A percentile compares a stretch with the other conserved stretches of the same genome.
Evolutionary conservation across 1,140 invertebrate species (phyloP).

Genomic region (Rhyzopertha dominica): DNA sequence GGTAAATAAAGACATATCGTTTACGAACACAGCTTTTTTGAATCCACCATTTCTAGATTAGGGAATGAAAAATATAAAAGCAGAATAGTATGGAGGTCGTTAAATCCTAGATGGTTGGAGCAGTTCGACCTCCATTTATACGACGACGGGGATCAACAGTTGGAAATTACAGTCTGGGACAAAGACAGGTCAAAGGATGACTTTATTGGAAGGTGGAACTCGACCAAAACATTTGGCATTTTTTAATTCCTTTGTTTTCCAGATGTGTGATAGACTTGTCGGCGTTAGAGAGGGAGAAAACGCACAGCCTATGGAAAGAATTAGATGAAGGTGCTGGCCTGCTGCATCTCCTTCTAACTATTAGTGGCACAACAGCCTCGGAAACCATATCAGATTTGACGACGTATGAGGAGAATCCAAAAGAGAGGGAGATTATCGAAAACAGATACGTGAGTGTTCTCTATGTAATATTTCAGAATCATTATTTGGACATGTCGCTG

Average conservation of each 20-base stretch:
- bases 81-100: constrained; percentile 80
- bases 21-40: too few species aligned
- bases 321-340: constrained; percentile 86
- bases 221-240: not conserved
- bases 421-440: constrained; percentile 59
- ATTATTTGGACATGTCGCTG: too few species aligned
- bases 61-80: constrained; percentile 98
- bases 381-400: constrained; percentile 89
- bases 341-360: constrained; percentile 86
- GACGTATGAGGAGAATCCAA: constrained; percentile 73
- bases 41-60: constrained; percentile 56
- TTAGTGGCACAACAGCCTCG: constrained; percentile 87
- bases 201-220: constrained; percentile 71
- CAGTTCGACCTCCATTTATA: constrained; percentile 97
- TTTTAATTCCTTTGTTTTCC: constrained; percentile 26
- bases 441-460: constrained; percentile 69
- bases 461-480: too few species aligned
- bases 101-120: constrained; percentile 90
- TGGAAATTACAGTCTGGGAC: constrained; percentile 89
- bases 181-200: constrained; percentile 82
- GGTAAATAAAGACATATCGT: constrained; percentile 60
- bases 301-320: constrained; percentile 81
- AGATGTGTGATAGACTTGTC: constrained; percentile 85
- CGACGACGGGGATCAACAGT: constrained; percentile 77
- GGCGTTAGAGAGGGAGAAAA: constrained; percentile 80